Evolutionary conservation across 1,140 invertebrate genomes (phyloP).

Genomic region (Orchesella cincta): DNA sequence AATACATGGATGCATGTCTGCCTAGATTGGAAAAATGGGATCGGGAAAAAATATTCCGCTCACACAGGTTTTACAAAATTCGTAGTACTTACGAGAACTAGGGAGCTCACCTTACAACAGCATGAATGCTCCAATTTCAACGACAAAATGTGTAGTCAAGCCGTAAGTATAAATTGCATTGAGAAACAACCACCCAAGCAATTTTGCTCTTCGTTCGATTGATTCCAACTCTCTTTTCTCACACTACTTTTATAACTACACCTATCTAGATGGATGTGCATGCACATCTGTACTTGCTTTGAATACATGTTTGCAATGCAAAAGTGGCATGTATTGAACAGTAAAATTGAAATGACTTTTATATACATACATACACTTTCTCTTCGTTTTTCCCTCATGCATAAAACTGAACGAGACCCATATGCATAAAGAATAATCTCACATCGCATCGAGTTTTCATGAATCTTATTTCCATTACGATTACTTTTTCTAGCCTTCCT

Average conservation of each 20-base stretch:
- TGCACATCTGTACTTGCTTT: neutral
- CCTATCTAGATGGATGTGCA: neutral
- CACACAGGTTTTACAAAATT: no score
- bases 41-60: no score
- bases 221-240: neutral
- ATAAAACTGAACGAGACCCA: no score
- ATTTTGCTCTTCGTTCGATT: neutral
- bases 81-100: no score
- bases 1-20: no score
- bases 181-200: neutral
- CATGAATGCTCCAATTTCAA: no score
- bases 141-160: neutral
- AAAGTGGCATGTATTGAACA: neutral
- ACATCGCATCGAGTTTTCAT: neutral
- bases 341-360: neutral
- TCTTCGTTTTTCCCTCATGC: neutral
- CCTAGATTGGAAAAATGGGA: no score
- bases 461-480: neutral
- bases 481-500: neutral
- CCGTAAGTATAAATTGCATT: neutral
- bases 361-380: neutral
- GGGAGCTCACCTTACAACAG: no score
- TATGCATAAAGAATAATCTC: neutral
- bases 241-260: neutral
- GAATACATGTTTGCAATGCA: neutral